phyloP scores from a whole-genome alignment of 2,113 vertebrate species.

The Accipiter virgatus region DNA sequence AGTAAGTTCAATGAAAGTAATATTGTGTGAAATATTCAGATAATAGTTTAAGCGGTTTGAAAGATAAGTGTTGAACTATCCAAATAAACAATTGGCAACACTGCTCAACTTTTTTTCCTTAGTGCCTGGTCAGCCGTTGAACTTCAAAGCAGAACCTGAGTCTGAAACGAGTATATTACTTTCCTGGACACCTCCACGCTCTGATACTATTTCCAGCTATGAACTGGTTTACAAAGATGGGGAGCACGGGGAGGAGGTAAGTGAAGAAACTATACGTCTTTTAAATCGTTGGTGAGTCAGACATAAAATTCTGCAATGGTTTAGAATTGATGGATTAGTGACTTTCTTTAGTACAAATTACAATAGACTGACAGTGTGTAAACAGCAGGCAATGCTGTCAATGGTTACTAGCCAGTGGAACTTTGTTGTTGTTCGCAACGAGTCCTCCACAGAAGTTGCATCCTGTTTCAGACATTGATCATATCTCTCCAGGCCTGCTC shows the following conservation, averaged over 20 bases:
- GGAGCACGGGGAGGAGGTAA: conserved; percentile 94
- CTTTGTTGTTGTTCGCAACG: rapidly evolving
- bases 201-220: conserved; percentile 92
- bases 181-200: conserved; percentile 92
- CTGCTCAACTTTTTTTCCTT: neutral
- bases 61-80: neutral
- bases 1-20: neutral
- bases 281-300: neutral
- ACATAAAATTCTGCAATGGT: neutral
- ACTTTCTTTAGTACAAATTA: neutral
- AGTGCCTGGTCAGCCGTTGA: conserved; percentile 95
- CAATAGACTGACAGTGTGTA: neutral
- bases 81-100: neutral
- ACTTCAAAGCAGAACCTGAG: conserved; percentile 97
- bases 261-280: neutral
- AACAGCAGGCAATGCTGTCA: neutral
- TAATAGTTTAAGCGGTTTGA: neutral
- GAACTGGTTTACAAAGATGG: conserved; percentile 94
- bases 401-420: neutral
- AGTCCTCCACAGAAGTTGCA: neutral
- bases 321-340: neutral
- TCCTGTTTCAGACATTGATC: neutral
- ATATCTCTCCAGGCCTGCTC: neutral
- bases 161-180: conserved; percentile 96
- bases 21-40: neutral